Evolutionary conservation across 2,888 invertebrate genomes (phyloP).

Genomic region (Lochmaea crataegi): DNA sequence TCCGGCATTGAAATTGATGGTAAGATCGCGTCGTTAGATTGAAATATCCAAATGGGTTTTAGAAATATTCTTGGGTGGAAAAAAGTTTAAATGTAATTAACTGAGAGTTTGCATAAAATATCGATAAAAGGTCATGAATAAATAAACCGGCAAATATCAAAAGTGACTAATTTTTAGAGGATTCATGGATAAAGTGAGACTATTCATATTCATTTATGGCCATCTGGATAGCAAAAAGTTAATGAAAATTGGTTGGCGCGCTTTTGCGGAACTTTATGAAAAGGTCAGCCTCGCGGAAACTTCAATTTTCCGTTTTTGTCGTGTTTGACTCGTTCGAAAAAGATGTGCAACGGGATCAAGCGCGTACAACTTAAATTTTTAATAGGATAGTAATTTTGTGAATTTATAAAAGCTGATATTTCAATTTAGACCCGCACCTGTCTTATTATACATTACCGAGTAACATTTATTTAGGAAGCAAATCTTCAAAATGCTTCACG

Average conservation of each 20-base stretch:
- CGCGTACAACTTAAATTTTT: neutral
- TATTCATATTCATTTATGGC: constrained; percentile 34
- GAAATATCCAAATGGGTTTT: neutral
- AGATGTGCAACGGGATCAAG: constrained; percentile 7
- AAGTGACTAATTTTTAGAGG: constrained; percentile 7
- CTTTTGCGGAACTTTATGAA: constrained; percentile 36
- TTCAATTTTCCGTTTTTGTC: constrained; percentile 33
- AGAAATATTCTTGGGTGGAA: neutral
- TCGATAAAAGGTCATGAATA: constrained; percentile 21
- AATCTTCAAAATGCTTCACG: too few species aligned
- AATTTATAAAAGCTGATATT: too few species aligned
- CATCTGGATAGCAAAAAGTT: constrained; percentile 31
- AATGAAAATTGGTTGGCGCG: constrained; percentile 40
- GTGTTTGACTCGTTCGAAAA: constrained; percentile 16
- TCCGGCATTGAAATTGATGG: neutral
- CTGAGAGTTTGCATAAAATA: neutral
- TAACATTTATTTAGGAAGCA: too few species aligned
- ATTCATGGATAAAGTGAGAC: constrained; percentile 21
- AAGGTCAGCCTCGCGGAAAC: constrained; percentile 43
- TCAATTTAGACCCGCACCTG: too few species aligned
- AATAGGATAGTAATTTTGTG: neutral
- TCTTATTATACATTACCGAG: too few species aligned
- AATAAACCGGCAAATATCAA: constrained; percentile 1
- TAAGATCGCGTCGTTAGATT: neutral
- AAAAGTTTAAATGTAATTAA: too few species aligned